Base-by-base conservation (phyloP, 2,113 vertebrate genomes). In the Lophotis ruficrista region DNA sequence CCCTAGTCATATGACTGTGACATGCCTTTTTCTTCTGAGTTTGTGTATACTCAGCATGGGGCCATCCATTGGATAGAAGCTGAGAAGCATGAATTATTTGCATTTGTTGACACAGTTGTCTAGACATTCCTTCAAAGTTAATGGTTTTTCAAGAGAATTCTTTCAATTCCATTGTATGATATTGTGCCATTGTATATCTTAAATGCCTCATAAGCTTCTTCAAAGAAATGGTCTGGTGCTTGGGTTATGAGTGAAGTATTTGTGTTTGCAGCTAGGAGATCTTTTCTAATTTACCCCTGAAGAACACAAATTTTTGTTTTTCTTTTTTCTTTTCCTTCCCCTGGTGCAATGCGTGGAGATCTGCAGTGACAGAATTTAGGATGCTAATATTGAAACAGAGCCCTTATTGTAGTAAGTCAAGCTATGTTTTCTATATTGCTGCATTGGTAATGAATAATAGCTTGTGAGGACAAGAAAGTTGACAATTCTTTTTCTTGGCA, bases 51-150 rank as follows among this genome's bases (percentile, higher is more conserved):
- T 97, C 98, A 98, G 97, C 98, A 94, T 98, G 98, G 96, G 97
- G 97, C 97, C 98, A 97, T 84, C 95, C 96, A 96, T 91, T 83
- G 82, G 94, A 73, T 87, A 96, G 96, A 96, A 94, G 95, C 97
- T 97, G 94, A 97, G 88, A 97, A 96, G 97, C 95, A 71, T 92
- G 93, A 96, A 97, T 95, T 95, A 97, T 96, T 98, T 97, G 97
- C 97, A 96, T 98, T 96, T 96, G 96, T 98, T 98, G 96, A 96
- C 97, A 97, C 93, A 80, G 94, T 97, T 97, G 96, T 97, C 97
- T 93, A 97, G 97, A 98, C 98, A 98, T 97, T 98, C 97, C 97
- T 98, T 98, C 97, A 97, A 95, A 96, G 93, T 92, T 97, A 97
- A 97, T 92, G 91, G 95, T 97, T 97, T 94, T 90, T 96, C 95